Evolutionary conservation across 2,113 vertebrate species (phyloP), one percentile per base, ranked within the genome.

Genomic region (Melanerpes formicivorus): DNA sequence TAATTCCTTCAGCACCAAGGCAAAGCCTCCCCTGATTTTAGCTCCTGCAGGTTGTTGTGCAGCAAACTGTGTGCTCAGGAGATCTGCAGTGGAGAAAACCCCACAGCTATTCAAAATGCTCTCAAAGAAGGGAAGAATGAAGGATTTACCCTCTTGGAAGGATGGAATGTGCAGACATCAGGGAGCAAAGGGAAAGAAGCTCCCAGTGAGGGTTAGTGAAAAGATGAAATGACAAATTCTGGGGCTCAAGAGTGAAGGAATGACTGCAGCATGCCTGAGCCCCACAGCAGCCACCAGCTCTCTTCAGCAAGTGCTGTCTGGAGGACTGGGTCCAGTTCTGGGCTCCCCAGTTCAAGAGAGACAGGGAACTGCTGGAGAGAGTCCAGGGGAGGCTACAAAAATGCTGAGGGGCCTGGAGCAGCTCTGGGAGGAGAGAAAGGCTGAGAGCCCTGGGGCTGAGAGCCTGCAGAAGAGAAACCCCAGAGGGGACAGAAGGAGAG

Each of bases 111-210:
- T 80, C 25, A 74, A 90, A 86, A 84, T 14, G 55, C 37, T 84
- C 66, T 34, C 48, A 55, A 14, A 63, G 40, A 46, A 90, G 50
- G 55, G n/a, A 46, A 60, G 30, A 58, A 52, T 15, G 37, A 4
- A 62, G n/a, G n/a, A 4, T 66, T 56, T 65, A 18, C 7, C 58
- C 32, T 26, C 15, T 14, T 78, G 58, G 66, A 86, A 88, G 40
- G 10, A 50, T n/a, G 23, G 4, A 48, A 64, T 0, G 0, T 16
- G 16, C 10, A 48, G 73, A 2, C 12, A 52, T 3, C 54, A 50
- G 66, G 48, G 44, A 56, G 50, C 29, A 65, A 81, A 56, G 66
- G 9, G 34, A 86, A 62, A 90, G 58, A 6, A 75, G 40, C n/a
- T 79, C 55, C 14, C 17, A 54, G 60, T 4, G 63, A 75, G 80